These are phyloP conservation scores for Osedax frankpressi DNA, from an alignment of 2,888 invertebrate genomes.

Conservation along the genomic window DNA sequence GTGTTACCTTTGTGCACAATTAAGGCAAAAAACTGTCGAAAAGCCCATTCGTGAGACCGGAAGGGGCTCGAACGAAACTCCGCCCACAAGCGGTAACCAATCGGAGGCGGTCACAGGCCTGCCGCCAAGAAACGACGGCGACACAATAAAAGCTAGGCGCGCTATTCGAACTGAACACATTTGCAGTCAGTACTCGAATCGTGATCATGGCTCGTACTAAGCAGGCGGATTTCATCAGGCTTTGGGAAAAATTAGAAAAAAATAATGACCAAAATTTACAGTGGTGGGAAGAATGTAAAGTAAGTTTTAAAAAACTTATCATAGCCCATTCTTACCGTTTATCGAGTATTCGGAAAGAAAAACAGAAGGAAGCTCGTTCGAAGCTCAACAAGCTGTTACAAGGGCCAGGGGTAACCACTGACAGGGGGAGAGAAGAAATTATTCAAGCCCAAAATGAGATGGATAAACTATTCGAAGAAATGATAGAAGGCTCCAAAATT, in stretches of 20 bases:
- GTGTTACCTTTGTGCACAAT: neutral
- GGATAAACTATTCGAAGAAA: neutral
- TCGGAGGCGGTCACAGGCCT: neutral
- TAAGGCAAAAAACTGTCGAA: neutral
- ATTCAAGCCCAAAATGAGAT: neutral
- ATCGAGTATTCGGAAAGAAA: neutral
- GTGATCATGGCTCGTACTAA: constrained; percentile 45
- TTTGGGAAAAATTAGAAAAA: neutral
- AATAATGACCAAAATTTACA: neutral
- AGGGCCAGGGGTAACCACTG: no score
- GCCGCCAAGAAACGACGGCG: neutral
- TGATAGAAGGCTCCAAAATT: neutral
- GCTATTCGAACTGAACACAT: no score
- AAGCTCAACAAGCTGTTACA: neutral
- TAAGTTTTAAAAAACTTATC: neutral
- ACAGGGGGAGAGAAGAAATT: neutral
- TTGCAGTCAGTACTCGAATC: constrained; percentile 3
- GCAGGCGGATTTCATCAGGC: constrained; percentile 35
- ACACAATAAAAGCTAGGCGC: constrained; percentile 9
- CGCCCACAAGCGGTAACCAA: constrained; percentile 1
- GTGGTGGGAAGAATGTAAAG: constrained; percentile 6
- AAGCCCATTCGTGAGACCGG: neutral
- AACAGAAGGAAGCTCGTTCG: neutral
- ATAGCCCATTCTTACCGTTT: neutral
- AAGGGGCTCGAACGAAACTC: no score